Evolutionary conservation across 2,888 invertebrate genomes (phyloP).

Genomic region (Tachina lurida): DNA sequence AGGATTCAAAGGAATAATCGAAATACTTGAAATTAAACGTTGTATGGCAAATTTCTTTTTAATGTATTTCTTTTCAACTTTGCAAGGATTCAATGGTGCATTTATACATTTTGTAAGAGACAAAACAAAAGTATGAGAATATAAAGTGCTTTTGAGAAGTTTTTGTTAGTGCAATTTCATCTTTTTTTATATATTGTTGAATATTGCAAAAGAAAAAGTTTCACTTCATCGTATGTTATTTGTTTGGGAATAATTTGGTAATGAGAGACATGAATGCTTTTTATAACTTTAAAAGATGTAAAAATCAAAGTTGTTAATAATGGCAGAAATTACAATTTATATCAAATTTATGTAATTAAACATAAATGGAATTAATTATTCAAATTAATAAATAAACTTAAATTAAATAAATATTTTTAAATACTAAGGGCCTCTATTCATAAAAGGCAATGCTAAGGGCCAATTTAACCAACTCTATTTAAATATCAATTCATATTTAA

Average conservation of each 20-base stretch:
- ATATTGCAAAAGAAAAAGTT: background rate
- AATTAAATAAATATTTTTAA: too few relatives aligned
- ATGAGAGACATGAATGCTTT: background rate
- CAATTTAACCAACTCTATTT: too few relatives aligned
- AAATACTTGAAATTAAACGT: conserved; percentile 60
- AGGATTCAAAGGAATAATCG: conserved; percentile 18
- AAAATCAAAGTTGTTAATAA: background rate
- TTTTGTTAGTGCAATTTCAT: conserved; percentile 16
- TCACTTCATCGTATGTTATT: background rate
- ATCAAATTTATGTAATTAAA: too few relatives aligned
- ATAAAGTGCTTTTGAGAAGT: conserved; percentile 18
- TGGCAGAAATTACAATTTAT: too few relatives aligned
- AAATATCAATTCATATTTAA: too few relatives aligned
- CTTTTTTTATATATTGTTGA: background rate
- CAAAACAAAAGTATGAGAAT: conserved; percentile 19
- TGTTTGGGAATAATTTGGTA: conserved; percentile 21
- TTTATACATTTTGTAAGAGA: conserved; percentile 29
- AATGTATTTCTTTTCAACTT: background rate
- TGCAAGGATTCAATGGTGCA: conserved; percentile 47
- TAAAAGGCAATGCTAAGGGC: too few relatives aligned
- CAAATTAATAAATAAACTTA: too few relatives aligned
- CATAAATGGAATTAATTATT: too few relatives aligned
- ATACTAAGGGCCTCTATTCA: too few relatives aligned
- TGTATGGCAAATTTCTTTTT: conserved; percentile 37
- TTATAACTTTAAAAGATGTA: background rate